Evolutionary conservation across 1,140 invertebrate genomes (phyloP), one percentile per base, ranked within the genome.

Genomic region (Drosophila subobscura): DNA sequence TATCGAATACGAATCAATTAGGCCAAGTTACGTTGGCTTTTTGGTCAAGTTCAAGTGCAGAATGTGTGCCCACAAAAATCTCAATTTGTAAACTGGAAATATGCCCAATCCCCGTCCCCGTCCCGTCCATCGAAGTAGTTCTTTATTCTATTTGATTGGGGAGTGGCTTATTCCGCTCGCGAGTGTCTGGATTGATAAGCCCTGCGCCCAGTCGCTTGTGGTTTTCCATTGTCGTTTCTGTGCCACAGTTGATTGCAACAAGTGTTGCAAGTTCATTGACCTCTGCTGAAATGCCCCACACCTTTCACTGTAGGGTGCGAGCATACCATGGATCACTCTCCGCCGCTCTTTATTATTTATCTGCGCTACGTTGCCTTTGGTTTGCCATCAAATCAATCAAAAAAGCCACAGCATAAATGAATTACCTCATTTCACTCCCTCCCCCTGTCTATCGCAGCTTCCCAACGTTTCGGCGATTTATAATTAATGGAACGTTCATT

Each of bases 401-500:
- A 66, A 70, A 79, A 67, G 49, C 29, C 47, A 59, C 41, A 67
- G 37, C 60, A 20, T 20, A 33, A 46, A 33, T 51, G 74, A 79
- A 74, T 73, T 79, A 70, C 72, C 77, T 66, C 23, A 40, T 27
- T 63, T 77, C 64, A 33, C 12, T 20, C 42, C 37, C 58, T 60
- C 44, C 23, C 42, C 49, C 33, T 59, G 29, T 65, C 16, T 52
- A 12, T 49, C 41, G 23, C 10, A 12, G n/a, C 44, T 20, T 52
- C 22, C 27, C 29, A 27, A 27, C 29, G 29, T 33, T 33, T 33
- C 29, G 29, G 29, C 70, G 64, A 61, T 75, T 79, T 59, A 65
- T 83, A 78, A 83, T 81, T 83, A 83, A 81, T 81, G 63, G 10
- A 37, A 37, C 10, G 67, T 73, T 53, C 49, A 65, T 58, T 29